Evolutionary conservation across 2,113 vertebrate genomes (phyloP).

Genomic region (Pycnonotus jocosus): DNA sequence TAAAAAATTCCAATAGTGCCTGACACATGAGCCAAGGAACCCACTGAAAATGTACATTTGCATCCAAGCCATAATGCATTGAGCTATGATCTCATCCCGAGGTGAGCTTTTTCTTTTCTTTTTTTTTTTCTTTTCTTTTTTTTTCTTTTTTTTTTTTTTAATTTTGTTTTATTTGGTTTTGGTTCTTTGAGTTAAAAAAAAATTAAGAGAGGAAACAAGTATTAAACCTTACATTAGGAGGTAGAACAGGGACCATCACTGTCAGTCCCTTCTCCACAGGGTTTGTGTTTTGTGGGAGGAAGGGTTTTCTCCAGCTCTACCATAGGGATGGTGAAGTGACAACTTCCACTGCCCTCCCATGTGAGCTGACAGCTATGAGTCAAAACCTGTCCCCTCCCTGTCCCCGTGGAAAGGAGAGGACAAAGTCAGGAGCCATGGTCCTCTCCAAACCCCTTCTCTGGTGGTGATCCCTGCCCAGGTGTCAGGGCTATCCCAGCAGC

Average conservation of each 20-base stretch:
- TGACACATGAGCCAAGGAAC: constrained; percentile 45
- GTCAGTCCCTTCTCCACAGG: accelerated
- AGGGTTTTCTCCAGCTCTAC: neutral
- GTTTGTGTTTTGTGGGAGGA: neutral
- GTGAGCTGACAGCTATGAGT: neutral
- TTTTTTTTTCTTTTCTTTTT: neutral
- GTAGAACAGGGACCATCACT: neutral
- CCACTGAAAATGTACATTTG: constrained; percentile 46
- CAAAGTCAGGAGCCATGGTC: neutral
- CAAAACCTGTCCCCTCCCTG: neutral
- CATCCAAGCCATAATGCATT: constrained; percentile 41
- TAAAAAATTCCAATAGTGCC: constrained; percentile 53
- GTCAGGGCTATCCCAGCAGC: neutral
- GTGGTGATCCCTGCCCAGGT: neutral
- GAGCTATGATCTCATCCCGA: constrained; percentile 40
- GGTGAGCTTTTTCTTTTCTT: neutral
- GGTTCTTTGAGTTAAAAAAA: neutral
- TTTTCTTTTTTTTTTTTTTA: neutral
- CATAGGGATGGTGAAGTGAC: neutral
- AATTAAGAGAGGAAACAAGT: neutral
- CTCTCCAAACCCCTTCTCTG: neutral
- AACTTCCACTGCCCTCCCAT: neutral
- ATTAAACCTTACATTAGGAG: neutral
- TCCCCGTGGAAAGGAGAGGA: neutral
- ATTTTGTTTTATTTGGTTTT: neutral